phyloP scores from a whole-genome alignment of 1,140 invertebrate genomes.

The Drosophila lowei region DNA sequence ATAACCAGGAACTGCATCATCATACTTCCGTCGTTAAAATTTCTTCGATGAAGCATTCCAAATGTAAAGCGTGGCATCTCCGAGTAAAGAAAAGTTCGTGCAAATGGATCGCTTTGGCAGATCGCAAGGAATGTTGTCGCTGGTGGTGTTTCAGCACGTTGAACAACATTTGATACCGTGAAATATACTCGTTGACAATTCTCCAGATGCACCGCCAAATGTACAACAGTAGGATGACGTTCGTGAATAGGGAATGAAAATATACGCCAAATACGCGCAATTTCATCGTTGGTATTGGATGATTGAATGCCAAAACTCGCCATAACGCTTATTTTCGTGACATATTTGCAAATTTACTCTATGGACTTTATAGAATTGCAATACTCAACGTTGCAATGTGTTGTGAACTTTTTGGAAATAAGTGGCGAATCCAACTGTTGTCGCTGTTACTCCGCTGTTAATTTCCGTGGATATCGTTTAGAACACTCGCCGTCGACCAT shows the following conservation, averaged over 20 bases:
- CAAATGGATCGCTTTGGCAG: constrained; percentile 18
- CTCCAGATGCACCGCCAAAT: constrained; percentile 82
- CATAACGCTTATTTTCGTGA: too few relatives aligned
- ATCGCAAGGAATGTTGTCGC: constrained; percentile 78
- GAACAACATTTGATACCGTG: constrained; percentile 47
- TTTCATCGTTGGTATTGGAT: too few relatives aligned
- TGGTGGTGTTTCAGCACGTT: constrained; percentile 32
- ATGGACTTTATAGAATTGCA: too few relatives aligned
- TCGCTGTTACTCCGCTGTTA: constrained; percentile 3
- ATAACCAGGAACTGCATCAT: not conserved
- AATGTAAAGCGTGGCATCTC: constrained; percentile 83
- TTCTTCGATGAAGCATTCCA: constrained; percentile 80
- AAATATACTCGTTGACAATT: constrained; percentile 81
- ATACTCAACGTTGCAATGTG: not conserved
- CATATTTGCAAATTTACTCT: not conserved
- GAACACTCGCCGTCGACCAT: constrained; percentile 83
- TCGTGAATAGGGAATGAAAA: constrained; percentile 76
- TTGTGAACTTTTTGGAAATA: constrained; percentile 6
- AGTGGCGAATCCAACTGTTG: constrained; percentile 12
- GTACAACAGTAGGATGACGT: constrained; percentile 73
- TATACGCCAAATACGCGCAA: constrained; percentile 83
- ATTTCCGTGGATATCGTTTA: constrained; percentile 14
- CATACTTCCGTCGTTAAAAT: not conserved
- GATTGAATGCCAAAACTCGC: too few relatives aligned
- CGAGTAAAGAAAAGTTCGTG: constrained; percentile 82